Percentiles rank a stretch among this genome's conserved stretches.
These are phyloP conservation scores for Epinephelus fuscoguttatus DNA, from an alignment of 2,113 vertebrate genomes.

Conservation along the genomic window DNA sequence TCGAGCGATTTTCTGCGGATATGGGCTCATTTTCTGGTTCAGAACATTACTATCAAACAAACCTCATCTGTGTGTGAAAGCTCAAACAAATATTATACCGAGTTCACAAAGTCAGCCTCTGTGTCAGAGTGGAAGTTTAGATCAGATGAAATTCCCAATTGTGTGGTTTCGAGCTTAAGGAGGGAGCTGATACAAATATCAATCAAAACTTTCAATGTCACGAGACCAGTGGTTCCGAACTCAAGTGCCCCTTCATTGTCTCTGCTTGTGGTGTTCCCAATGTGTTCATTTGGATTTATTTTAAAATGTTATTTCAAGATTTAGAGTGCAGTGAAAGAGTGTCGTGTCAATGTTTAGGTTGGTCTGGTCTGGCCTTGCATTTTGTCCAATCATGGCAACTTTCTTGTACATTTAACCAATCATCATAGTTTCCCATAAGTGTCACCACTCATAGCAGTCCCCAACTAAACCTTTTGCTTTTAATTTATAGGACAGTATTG, in stretches of 20 bases:
- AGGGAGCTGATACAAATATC: conserved; percentile 22
- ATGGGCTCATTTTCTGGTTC: conserved; percentile 58
- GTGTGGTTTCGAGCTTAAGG: conserved; percentile 37
- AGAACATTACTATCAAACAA: conserved; percentile 52
- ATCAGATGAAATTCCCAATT: conserved; percentile 25
- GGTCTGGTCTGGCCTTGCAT: too few species aligned
- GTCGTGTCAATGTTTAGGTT: background rate
- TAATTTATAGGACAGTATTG: too few species aligned
- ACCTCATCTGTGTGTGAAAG: conserved; percentile 37
- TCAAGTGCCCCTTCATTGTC: background rate
- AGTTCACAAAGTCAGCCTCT: conserved; percentile 56
- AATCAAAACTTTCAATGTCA: conserved; percentile 17
- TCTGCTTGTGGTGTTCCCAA: too few species aligned
- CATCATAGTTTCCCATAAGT: too few species aligned
- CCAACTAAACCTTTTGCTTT: too few species aligned
- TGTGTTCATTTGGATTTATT: too few species aligned
- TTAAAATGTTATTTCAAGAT: too few species aligned
- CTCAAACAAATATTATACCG: conserved; percentile 47
- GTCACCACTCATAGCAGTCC: too few species aligned
- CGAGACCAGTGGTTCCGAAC: background rate
- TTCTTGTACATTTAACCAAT: too few species aligned
- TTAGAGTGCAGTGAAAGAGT: too few species aligned
- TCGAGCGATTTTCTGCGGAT: conserved; percentile 44
- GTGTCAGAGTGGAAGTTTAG: conserved; percentile 30
- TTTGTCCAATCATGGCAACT: too few species aligned